These are phyloP conservation scores for Antechinus stuartii DNA, from an alignment of 2,113 vertebrate species.

Conservation along the genomic window DNA sequence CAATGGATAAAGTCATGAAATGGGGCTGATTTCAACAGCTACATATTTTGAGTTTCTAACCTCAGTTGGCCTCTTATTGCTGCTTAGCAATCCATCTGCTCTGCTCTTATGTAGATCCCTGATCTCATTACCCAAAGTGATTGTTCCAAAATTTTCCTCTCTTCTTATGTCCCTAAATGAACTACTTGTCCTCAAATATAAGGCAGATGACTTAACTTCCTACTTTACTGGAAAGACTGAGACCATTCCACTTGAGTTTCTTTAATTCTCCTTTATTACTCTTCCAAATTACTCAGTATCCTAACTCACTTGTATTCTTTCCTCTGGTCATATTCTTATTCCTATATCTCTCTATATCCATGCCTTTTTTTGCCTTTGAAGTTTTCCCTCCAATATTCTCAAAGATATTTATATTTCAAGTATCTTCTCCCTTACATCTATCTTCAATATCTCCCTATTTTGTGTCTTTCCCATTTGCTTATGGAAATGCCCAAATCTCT, in stretches of 20 bases:
- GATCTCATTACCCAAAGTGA: not conserved
- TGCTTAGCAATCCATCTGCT: not conserved
- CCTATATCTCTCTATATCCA: not conserved
- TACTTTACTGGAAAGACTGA: not conserved
- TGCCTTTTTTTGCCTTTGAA: not conserved
- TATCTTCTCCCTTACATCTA: not conserved
- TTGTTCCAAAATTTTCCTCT: not conserved
- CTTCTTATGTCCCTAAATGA: not conserved
- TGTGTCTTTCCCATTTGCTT: not conserved
- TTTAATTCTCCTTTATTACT: not conserved
- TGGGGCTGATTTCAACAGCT: not conserved
- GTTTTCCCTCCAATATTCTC: not conserved
- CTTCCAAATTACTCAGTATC: not conserved
- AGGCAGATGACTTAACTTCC: not conserved
- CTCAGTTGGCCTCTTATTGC: not conserved
- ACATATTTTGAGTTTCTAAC: slow-evolving; percentile 1
- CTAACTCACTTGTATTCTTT: not conserved
- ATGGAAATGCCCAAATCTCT: not conserved
- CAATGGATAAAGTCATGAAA: not conserved
- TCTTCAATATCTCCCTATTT: not conserved
- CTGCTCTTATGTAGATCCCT: not conserved
- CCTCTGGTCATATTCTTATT: not conserved
- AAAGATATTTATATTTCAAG: not conserved
- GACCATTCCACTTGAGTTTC: not conserved
- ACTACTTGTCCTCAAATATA: not conserved